phyloP scores from a whole-genome alignment of 2,113 vertebrate genomes.

The Coturnix japonica region DNA sequence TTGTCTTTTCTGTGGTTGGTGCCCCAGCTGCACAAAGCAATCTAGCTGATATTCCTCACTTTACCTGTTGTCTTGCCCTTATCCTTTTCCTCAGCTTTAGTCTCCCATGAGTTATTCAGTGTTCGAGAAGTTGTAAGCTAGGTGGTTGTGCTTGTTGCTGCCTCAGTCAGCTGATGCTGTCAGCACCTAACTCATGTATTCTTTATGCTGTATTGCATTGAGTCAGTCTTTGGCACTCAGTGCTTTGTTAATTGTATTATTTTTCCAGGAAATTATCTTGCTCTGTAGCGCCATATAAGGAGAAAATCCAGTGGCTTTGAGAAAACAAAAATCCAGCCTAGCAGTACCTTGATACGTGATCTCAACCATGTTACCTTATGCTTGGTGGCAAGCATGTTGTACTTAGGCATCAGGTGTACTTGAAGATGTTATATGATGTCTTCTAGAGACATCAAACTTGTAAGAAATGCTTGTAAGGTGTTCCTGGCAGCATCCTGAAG shows the following conservation, averaged over 20 bases:
- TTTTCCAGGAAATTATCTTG: slow-evolving; percentile 1
- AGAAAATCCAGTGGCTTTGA: neutral
- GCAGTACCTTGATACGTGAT: neutral
- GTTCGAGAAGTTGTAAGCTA: neutral
- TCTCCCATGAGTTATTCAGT: neutral
- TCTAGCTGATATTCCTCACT: neutral
- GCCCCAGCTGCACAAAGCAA: neutral
- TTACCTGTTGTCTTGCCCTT: neutral
- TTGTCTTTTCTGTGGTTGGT: neutral
- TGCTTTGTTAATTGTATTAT: neutral
- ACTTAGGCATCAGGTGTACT: neutral
- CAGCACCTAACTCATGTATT: neutral
- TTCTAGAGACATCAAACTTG: neutral
- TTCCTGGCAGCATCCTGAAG: neutral
- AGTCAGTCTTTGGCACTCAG: neutral
- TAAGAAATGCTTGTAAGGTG: neutral
- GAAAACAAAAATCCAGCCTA: neutral
- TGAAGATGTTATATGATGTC: neutral
- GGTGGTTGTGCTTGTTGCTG: neutral
- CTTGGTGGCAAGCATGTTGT: neutral
- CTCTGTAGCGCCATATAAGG: neutral
- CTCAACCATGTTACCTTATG: neutral
- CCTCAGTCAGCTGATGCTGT: neutral
- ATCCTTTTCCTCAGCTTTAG: neutral
- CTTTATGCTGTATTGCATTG: neutral